Conservation (phyloP, 2,113 vertebrate genomes). For the Oreochromis niloticus region DNA sequence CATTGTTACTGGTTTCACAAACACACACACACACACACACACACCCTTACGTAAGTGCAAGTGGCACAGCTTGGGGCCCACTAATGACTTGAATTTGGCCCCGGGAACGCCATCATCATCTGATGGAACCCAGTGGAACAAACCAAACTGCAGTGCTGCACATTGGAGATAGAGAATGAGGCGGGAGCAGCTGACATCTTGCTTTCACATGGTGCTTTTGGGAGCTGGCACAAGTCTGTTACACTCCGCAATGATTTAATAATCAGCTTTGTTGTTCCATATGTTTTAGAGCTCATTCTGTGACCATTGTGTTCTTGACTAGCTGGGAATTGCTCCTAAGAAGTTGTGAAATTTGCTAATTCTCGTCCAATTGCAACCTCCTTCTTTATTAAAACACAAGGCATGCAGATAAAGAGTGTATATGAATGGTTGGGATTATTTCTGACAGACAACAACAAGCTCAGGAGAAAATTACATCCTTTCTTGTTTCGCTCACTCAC, state of each 20-base stretch:
- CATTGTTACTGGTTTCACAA: constrained; percentile 21
- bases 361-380: not conserved
- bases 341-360: constrained; percentile 6
- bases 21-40: constrained; percentile 8
- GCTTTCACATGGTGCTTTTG: constrained; percentile 38
- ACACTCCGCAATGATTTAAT: constrained; percentile 15
- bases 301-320: constrained; percentile 10
- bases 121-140: constrained; percentile 46
- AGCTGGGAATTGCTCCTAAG: not conserved
- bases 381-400: constrained; percentile 13
- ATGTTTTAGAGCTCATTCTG: constrained; percentile 1
- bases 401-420: not conserved
- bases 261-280: constrained; percentile 36
- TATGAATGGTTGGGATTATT: constrained; percentile 20
- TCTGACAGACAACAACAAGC: not conserved
- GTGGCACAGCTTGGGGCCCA: constrained; percentile 36
- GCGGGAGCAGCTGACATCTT: constrained; percentile 35
- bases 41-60: constrained; percentile 30
- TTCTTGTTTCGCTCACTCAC: not conserved
- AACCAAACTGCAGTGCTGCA: constrained; percentile 37
- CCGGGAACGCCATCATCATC: constrained; percentile 20
- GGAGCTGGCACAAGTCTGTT: constrained; percentile 32
- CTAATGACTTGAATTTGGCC: constrained; percentile 54
- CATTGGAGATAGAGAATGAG: constrained; percentile 26
- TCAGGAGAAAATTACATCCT: not conserved